A percentile compares a stretch with the other conserved stretches of the same genome.
These are phyloP conservation scores for Pardalotus punctatus DNA, from an alignment of 2,113 vertebrate species.

Conservation along the genomic window DNA sequence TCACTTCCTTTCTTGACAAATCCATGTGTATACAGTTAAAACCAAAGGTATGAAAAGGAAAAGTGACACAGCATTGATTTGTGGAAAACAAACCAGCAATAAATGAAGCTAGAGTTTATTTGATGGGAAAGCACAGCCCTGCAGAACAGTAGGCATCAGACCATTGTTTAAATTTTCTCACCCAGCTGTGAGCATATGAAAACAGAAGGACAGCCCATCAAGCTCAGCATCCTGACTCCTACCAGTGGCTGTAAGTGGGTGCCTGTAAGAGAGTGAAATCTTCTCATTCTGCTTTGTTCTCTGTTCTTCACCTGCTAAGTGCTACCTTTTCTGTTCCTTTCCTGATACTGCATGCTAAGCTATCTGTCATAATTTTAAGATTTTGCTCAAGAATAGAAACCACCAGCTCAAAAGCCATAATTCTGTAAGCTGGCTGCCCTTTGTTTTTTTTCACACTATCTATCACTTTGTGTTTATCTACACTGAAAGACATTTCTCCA, in stretches of 20 bases:
- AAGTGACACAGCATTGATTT: background rate
- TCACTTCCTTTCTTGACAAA: background rate
- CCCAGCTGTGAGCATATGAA: background rate
- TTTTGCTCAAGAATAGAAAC: background rate
- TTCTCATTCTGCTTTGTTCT: background rate
- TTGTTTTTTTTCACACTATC: background rate
- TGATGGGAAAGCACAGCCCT: background rate
- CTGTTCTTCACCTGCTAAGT: background rate
- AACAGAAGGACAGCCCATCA: background rate
- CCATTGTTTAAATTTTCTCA: background rate
- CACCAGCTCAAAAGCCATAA: background rate
- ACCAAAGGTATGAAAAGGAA: background rate
- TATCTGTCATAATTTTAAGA: background rate
- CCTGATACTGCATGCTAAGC: background rate
- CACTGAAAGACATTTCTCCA: background rate
- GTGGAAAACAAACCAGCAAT: background rate
- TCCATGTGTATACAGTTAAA: background rate
- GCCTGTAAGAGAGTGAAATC: background rate
- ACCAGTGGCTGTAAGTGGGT: background rate
- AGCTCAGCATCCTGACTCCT: background rate
- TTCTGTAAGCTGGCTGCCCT: background rate
- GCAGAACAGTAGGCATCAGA: background rate
- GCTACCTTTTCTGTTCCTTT: background rate
- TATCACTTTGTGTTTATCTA: background rate
- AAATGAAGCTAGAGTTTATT: background rate